phyloP scores from a whole-genome alignment of 2,888 invertebrate species.

The Cyclophora punctaria region DNA sequence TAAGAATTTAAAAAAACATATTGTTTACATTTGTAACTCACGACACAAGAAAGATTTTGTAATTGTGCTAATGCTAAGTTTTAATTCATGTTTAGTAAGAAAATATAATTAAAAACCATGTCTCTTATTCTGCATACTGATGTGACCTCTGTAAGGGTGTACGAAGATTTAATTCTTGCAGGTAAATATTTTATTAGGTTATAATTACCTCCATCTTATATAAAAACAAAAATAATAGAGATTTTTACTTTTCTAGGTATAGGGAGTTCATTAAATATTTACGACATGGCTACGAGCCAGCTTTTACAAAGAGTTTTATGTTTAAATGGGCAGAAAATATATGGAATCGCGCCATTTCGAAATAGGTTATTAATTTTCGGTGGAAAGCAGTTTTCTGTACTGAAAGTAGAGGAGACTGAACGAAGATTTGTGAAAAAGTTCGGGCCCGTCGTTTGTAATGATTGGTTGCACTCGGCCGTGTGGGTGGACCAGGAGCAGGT shows the following conservation, averaged over 20 bases:
- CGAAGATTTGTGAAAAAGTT: slow-evolving; percentile 22
- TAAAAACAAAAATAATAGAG: not conserved
- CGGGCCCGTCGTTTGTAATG: slow-evolving; percentile 54
- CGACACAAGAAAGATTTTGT: too few relatives aligned
- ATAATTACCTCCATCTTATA: not conserved
- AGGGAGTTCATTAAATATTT: slow-evolving; percentile 61
- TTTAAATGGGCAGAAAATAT: slow-evolving; percentile 72
- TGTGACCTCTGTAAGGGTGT: slow-evolving; percentile 68
- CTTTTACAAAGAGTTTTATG: slow-evolving; percentile 30
- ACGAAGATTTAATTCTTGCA: slow-evolving; percentile 51
- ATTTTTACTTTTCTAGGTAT: slow-evolving; percentile 57
- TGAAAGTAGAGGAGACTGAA: slow-evolving; percentile 13
- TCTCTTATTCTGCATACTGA: slow-evolving; percentile 45
- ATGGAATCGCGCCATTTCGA: slow-evolving; percentile 63
- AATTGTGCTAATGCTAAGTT: too few relatives aligned
- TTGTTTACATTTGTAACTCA: too few relatives aligned
- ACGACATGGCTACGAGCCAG: slow-evolving; percentile 25
- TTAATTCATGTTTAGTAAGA: too few relatives aligned
- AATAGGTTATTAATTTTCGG: slow-evolving; percentile 62
- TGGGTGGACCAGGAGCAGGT: slow-evolving; percentile 65
- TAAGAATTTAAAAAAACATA: too few relatives aligned
- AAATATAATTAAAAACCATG: not conserved
- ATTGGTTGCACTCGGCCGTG: slow-evolving; percentile 79
- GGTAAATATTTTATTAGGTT: slow-evolving; percentile 47
- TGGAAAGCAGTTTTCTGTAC: slow-evolving; percentile 68